phyloP scores from a whole-genome alignment of 2,888 invertebrate genomes.

The Frankliniella intonsa region DNA sequence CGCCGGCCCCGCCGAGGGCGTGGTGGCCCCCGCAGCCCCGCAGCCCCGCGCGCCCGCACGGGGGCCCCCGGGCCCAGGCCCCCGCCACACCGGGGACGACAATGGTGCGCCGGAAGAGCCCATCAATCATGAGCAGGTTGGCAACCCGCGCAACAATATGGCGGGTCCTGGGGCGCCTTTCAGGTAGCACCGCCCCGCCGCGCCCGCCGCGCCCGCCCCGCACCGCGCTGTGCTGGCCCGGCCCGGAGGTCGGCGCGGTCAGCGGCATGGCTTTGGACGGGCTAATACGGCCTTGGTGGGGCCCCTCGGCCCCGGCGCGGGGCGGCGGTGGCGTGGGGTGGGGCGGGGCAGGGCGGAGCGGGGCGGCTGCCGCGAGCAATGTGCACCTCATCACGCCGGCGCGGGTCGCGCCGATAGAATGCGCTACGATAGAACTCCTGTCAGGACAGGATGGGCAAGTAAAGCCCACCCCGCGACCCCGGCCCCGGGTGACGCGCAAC shows the following conservation, averaged over 20 bases:
- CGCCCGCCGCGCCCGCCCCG: constrained; percentile 11
- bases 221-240: too few species aligned
- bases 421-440: too few species aligned
- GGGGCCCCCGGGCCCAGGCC: constrained; percentile 29
- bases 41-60: constrained; percentile 31
- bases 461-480: too few species aligned
- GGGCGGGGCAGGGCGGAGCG: background rate
- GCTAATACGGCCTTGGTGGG: too few species aligned
- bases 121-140: constrained; percentile 12
- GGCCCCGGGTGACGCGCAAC: too few species aligned
- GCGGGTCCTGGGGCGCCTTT: background rate
- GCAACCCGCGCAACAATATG: constrained; percentile 21
- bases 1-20: too few species aligned
- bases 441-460: too few species aligned
- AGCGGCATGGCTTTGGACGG: background rate
- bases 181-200: background rate
- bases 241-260: background rate
- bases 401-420: too few species aligned
- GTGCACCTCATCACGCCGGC: too few species aligned
- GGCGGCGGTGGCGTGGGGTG: too few species aligned
- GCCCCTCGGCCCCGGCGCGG: too few species aligned
- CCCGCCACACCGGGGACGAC: constrained; percentile 32
- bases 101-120: background rate
- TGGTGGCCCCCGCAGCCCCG: constrained; percentile 32
- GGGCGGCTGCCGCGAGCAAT: background rate